Evolutionary conservation across 2,113 vertebrate genomes (phyloP).

Genomic region (Brienomyrus brachyistius): DNA sequence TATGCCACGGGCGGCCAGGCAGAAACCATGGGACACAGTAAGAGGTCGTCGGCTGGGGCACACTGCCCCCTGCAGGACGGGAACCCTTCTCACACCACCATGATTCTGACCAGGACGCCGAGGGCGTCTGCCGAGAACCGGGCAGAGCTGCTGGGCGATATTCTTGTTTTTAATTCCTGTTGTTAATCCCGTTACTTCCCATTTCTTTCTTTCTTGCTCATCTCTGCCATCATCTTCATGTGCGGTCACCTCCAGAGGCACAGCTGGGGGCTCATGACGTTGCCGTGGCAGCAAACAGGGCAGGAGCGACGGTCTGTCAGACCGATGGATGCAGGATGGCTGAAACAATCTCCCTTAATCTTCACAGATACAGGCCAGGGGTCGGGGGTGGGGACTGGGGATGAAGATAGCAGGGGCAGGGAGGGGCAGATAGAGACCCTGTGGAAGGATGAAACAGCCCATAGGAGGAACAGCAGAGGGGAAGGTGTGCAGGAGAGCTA

Average conservation of each 20-base stretch:
- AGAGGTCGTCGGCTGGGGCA: background rate
- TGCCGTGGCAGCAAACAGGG: background rate
- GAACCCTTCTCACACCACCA: background rate
- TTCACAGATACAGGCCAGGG: background rate
- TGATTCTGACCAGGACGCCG: background rate
- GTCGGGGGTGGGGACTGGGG: background rate
- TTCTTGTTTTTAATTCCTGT: background rate
- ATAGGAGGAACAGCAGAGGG: background rate
- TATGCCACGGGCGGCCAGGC: background rate
- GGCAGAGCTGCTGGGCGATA: background rate
- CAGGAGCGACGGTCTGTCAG: background rate
- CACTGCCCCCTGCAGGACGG: background rate
- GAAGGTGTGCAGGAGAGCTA: slow-evolving; percentile 5
- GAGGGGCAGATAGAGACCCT: background rate
- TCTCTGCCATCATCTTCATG: background rate
- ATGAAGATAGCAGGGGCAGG: background rate
- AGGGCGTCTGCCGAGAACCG: background rate
- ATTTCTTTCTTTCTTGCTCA: background rate
- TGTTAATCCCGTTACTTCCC: background rate
- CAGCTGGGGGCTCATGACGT: background rate
- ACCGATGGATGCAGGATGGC: background rate
- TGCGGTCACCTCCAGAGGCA: background rate
- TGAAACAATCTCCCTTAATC: slow-evolving; percentile 7
- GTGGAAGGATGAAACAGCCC: background rate
- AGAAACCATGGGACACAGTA: background rate